Evolutionary conservation across 2,797 vertebrate genomes (phyloP).

Genomic region (Molossus alvarezi): DNA sequence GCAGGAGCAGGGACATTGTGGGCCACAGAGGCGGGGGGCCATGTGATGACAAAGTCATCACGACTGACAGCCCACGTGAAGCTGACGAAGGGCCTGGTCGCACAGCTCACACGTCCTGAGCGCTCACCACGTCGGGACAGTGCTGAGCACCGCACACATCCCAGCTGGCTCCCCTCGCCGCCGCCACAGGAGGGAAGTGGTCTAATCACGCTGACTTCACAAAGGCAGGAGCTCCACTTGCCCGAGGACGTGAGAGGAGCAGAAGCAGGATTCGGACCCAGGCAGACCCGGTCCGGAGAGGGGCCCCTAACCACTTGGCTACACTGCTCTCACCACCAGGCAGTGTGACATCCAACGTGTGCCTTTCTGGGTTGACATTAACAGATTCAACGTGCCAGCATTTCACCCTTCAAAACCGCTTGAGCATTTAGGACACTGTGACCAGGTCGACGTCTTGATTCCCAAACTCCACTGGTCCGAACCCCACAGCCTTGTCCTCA

Average conservation of each 20-base stretch:
- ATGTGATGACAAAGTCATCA: not conserved
- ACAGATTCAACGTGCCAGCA: not conserved
- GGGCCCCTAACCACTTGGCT: not conserved
- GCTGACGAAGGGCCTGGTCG: not conserved
- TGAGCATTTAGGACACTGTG: not conserved
- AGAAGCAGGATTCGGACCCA: not conserved
- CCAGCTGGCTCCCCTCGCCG: not conserved
- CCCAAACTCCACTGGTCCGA: not conserved
- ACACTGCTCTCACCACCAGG: not conserved
- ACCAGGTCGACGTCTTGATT: not conserved
- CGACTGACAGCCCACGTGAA: accelerated
- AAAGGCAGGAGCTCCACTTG: not conserved
- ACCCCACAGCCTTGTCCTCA: not conserved
- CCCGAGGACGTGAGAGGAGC: not conserved
- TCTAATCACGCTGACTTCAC: not conserved
- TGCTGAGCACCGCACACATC: not conserved
- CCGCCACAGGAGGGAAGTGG: not conserved
- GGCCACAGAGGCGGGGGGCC: accelerated
- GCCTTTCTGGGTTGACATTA: too few relatives aligned
- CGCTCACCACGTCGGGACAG: not conserved
- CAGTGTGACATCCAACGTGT: accelerated
- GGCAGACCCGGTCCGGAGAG: not conserved
- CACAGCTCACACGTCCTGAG: not conserved
- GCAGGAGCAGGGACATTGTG: accelerated
- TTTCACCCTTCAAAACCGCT: not conserved